Base-by-base conservation (phyloP, 2,888 invertebrate genomes). In the Amorpha juglandis region DNA sequence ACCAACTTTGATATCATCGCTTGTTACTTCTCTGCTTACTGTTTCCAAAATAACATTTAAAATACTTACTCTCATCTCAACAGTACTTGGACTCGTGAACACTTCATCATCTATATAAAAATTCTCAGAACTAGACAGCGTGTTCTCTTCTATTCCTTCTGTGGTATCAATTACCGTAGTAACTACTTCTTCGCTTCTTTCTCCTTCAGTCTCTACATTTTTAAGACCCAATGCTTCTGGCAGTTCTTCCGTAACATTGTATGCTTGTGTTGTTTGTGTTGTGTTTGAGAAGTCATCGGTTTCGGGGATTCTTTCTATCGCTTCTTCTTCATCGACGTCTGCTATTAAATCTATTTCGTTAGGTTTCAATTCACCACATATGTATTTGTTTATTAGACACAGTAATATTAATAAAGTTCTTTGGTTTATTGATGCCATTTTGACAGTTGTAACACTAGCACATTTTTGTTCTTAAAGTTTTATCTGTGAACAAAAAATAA, bases 341-440 rank as follows among this genome's bases (percentile, higher is more conserved):
- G 64, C 35, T 11, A 47, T 47, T 14, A 47, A 35, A 11, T 58
- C 35, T 47, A 64, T 55, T 7, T 55, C 58, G 58, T 58, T 58
- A 6, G 6, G 21, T 19, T 8, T 19, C 6, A 45, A 12, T 33
- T 42, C 58, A 8, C 42, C 42, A 16, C 58, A 58, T 0, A 33
- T 63, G 0, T 19, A 12, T 21, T 48, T 51, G 14, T 19, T 63
- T 38, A 51, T 12, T 38, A 45, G 14, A 45, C 12, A 11, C 6
- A 72, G 42, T 64, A 79, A 1, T 0, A 70, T 58, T 12, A 78
- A 27, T 66, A 66, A 70, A 45, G 73, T 76, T 68, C 72, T 71
- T 62, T 50, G 33, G 7, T 38, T 52, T 33, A 38, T 47, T 7
- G 64, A 38, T 9, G 74, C 73, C 78, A 79, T 80, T 63, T 71